phyloP scores from a whole-genome alignment of 2,888 invertebrate genomes.

The Xylota sylvarum region DNA sequence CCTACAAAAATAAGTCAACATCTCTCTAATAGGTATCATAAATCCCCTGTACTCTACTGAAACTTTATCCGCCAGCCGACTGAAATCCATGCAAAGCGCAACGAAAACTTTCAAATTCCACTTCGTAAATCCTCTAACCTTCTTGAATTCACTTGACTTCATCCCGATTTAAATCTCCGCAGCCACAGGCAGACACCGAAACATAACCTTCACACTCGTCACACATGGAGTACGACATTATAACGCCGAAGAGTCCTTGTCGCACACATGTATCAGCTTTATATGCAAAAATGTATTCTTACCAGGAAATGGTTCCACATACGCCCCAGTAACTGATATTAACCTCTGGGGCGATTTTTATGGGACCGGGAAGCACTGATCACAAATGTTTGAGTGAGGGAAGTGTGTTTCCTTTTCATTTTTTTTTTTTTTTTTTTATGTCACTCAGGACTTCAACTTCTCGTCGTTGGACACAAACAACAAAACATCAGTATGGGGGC shows the following conservation, averaged over 20 bases:
- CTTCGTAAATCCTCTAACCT: constrained; percentile 63
- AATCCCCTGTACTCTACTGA: constrained; percentile 4
- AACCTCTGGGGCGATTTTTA: constrained; percentile 73
- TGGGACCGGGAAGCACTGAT: constrained; percentile 44
- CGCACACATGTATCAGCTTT: constrained; percentile 55
- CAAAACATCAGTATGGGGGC: constrained; percentile 17
- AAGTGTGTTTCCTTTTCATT: constrained; percentile 1
- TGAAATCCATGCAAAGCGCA: constrained; percentile 29
- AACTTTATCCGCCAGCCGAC: constrained; percentile 31
- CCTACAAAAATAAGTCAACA: background rate
- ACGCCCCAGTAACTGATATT: constrained; percentile 73
- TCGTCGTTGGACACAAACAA: constrained; percentile 53
- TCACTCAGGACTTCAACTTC: constrained; percentile 45
- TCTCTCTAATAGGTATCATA: constrained; percentile 15
- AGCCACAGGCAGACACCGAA: constrained; percentile 44
- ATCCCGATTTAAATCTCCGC: constrained; percentile 54
- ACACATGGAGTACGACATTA: constrained; percentile 1
- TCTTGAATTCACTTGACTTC: constrained; percentile 59
- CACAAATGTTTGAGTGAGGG: constrained; percentile 51
- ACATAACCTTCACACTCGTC: constrained; percentile 54
- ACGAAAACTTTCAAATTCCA: constrained; percentile 44
- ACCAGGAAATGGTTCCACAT: constrained; percentile 64
- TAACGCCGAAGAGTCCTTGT: constrained; percentile 40
- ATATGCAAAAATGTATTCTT: constrained; percentile 51
- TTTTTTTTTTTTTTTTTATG: constrained; percentile 64